Conservation (phyloP, 1,140 invertebrate species). For the Stegodyphus dumicola region DNA sequence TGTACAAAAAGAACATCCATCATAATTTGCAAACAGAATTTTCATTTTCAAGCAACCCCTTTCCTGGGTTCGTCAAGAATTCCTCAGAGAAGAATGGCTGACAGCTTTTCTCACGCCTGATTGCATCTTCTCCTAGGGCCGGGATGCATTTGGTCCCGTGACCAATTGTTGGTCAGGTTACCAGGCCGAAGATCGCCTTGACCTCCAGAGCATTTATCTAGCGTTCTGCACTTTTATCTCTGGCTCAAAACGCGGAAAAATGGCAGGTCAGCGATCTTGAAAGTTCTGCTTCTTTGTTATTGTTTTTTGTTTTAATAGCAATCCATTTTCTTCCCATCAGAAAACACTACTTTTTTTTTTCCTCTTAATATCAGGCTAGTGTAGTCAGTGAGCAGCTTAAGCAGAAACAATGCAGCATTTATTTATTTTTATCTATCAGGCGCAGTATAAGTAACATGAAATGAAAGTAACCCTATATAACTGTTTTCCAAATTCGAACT, state of each 20-base stretch:
- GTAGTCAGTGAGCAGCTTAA: not conserved
- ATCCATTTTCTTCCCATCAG: not conserved
- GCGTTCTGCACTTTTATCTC: not conserved
- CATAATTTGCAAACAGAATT: no score
- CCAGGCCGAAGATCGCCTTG: constrained; percentile 11
- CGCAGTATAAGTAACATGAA: not conserved
- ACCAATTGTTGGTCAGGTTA: constrained; percentile 41
- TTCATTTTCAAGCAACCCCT: no score
- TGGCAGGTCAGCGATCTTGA: not conserved
- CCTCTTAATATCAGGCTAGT: not conserved
- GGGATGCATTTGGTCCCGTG: constrained; percentile 24
- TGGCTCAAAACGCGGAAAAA: not conserved
- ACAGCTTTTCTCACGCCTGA: constrained; percentile 11
- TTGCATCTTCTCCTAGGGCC: constrained; percentile 12
- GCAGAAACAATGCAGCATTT: not conserved
- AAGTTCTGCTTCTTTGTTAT: not conserved
- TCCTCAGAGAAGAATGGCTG: not conserved
- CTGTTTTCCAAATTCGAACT: not conserved
- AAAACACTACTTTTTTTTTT: not conserved
- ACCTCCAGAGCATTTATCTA: constrained; percentile 1
- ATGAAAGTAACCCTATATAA: not conserved
- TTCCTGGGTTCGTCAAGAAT: not conserved
- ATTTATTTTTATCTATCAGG: not conserved
- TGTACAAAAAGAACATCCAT: no score
- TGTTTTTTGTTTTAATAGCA: not conserved